These are phyloP conservation scores for Haliclystus octoradiatus DNA, from an alignment of 30 jellyfish, hydroid and myxozoan species.

Conservation along the genomic window DNA sequence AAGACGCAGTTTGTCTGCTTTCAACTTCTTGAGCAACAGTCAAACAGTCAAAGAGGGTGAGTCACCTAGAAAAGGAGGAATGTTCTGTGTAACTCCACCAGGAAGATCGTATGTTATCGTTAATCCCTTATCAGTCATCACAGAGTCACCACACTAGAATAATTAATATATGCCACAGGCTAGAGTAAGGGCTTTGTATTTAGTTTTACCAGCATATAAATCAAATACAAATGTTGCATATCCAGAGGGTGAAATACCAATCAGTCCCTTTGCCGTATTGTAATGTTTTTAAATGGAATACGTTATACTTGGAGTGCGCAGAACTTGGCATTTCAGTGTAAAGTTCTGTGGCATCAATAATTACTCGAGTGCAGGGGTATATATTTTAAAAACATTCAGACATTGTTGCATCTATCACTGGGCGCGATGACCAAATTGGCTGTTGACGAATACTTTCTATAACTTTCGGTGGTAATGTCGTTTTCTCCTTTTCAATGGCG, in stretches of 20 bases:
- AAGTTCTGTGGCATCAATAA: constrained; percentile 28
- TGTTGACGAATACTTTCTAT: no score
- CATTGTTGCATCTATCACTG: constrained; percentile 17
- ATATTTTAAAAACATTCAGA: constrained; percentile 21
- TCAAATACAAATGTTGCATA: constrained; percentile 42
- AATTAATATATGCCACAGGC: constrained; percentile 25
- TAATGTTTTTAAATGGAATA: constrained; percentile 13
- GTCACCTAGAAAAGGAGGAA: no score
- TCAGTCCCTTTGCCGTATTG: constrained; percentile 29
- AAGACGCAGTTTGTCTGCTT: constrained; percentile 11
- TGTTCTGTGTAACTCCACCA: not conserved
- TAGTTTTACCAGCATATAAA: constrained; percentile 17
- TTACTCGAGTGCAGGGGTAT: constrained; percentile 26
- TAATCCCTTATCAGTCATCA: not conserved
- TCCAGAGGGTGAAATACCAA: constrained; percentile 22
- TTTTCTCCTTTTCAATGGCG: no score
- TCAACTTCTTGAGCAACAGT: constrained; percentile 18
- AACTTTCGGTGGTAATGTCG: no score
- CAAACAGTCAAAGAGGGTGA: constrained; percentile 16
- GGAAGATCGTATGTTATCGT: constrained; percentile 1
- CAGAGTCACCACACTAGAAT: constrained; percentile 14
- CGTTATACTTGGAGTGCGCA: constrained; percentile 13
- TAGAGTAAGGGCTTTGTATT: constrained; percentile 11
- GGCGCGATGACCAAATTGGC: constrained; percentile 35
- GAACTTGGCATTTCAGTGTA: constrained; percentile 28